These are phyloP conservation scores for Odontothrips loti DNA, from an alignment of 2,888 invertebrate species.

Conservation along the genomic window DNA sequence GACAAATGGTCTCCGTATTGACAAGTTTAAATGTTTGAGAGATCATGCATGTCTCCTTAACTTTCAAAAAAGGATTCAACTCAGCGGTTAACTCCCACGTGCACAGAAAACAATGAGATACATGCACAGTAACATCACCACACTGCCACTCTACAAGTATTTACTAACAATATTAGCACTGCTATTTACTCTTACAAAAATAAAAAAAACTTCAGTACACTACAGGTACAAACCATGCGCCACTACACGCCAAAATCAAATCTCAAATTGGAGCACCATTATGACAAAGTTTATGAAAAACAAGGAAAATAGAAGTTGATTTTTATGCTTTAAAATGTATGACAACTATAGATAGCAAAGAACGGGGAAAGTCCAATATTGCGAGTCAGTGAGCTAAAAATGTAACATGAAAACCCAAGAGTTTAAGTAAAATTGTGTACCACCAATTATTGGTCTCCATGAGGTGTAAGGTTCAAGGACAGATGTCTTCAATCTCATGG, in stretches of 20 bases:
- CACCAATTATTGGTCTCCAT: constrained; percentile 1
- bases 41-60: background rate
- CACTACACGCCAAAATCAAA: background rate
- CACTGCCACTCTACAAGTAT: background rate
- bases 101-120: too few species aligned
- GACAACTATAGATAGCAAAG: background rate
- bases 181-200: background rate
- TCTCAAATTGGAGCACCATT: background rate
- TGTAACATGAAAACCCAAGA: background rate
- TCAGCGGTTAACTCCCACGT: too few species aligned
- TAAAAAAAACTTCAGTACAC: background rate
- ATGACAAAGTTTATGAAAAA: background rate
- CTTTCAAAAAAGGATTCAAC: background rate
- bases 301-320: background rate
- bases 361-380: background rate
- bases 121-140: background rate
- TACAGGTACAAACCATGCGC: background rate
- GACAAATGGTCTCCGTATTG: background rate
- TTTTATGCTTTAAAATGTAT: background rate
- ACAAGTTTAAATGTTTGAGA: background rate
- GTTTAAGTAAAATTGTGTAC: background rate
- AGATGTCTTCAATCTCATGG: constrained; percentile 10
- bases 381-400: constrained; percentile 23
- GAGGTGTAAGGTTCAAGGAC: background rate
- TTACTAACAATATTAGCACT: background rate